Evolutionary conservation across 2,888 invertebrate genomes (phyloP).

Genomic region (Poecilus cupreus): DNA sequence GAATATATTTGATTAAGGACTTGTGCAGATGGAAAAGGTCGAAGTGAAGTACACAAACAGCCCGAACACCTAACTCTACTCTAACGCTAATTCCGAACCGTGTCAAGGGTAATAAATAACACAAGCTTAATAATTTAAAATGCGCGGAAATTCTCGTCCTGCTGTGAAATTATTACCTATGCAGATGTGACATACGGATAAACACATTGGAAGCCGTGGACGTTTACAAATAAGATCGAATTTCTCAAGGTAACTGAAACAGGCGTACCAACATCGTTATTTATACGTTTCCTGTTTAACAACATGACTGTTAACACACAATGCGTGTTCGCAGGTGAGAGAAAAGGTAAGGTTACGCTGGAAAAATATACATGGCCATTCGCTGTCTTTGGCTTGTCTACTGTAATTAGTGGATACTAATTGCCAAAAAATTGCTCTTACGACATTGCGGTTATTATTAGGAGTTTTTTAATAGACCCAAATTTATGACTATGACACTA

Average conservation of each 20-base stretch:
- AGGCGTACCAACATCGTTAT: constrained; percentile 50
- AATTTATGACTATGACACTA: not conserved
- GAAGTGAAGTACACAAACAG: not conserved
- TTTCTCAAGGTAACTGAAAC: constrained; percentile 55
- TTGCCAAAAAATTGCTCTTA: constrained; percentile 24
- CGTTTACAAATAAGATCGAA: constrained; percentile 51
- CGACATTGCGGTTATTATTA: not conserved
- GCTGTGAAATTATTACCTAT: constrained; percentile 45
- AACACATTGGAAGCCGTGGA: constrained; percentile 41
- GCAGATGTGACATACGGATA: constrained; percentile 53
- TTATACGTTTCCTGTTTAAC: constrained; percentile 56
- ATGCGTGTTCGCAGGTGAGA: constrained; percentile 36
- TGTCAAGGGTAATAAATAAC: constrained; percentile 27
- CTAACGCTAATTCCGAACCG: constrained; percentile 20
- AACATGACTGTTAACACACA: constrained; percentile 56
- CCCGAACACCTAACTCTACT: not conserved
- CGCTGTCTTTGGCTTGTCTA: not conserved
- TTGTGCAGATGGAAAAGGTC: not conserved
- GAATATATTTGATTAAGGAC: too few species aligned
- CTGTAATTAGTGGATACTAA: constrained; percentile 3
- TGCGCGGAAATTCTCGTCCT: constrained; percentile 15
- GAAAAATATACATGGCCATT: constrained; percentile 4
- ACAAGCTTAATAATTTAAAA: constrained; percentile 35
- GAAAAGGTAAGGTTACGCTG: constrained; percentile 17
- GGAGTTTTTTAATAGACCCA: not conserved